Percentiles rank a stretch among this genome's conserved stretches.
phyloP scores from a whole-genome alignment of 2,888 invertebrate species.

The Aporophyla nigra region DNA sequence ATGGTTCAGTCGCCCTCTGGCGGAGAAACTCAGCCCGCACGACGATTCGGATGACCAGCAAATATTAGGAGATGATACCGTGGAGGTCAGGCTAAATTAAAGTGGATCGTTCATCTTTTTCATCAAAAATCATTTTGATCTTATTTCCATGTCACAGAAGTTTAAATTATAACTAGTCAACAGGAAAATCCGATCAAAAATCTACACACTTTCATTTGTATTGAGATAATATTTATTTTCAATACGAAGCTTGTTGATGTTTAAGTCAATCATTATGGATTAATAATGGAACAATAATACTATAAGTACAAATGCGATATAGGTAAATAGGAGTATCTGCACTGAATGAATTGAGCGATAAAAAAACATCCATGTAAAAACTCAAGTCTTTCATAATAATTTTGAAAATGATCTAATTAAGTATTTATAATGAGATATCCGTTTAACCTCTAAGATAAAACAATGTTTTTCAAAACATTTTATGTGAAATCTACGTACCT shows the following conservation, averaged over 20 bases:
- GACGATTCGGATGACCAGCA: constrained; percentile 85
- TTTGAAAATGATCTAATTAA: constrained; percentile 8
- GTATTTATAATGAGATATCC: constrained; percentile 1
- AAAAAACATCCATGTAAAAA: neutral
- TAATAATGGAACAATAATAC: constrained; percentile 6
- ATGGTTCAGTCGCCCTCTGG: constrained; percentile 77
- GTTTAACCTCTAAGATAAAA: constrained; percentile 22
- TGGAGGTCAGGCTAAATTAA: constrained; percentile 85
- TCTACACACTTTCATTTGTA: constrained; percentile 7
- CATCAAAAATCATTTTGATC: constrained; percentile 10
- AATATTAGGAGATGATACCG: constrained; percentile 85
- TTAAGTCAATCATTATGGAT: neutral
- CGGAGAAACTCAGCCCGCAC: constrained; percentile 83
- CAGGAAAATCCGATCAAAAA: constrained; percentile 21
- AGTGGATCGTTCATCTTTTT: neutral
- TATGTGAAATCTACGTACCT: neutral
- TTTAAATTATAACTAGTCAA: constrained; percentile 53
- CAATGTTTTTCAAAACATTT: constrained; percentile 13
- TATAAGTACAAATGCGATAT: constrained; percentile 1
- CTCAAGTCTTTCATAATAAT: neutral
- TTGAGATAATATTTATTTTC: constrained; percentile 47
- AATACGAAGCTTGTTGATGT: constrained; percentile 19
- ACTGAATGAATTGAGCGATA: neutral
- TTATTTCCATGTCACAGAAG: constrained; percentile 22
- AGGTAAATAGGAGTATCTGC: neutral